These are phyloP conservation scores for Tolypeutes matacus DNA, from an alignment of 2,797 vertebrate species.

Conservation along the genomic window DNA sequence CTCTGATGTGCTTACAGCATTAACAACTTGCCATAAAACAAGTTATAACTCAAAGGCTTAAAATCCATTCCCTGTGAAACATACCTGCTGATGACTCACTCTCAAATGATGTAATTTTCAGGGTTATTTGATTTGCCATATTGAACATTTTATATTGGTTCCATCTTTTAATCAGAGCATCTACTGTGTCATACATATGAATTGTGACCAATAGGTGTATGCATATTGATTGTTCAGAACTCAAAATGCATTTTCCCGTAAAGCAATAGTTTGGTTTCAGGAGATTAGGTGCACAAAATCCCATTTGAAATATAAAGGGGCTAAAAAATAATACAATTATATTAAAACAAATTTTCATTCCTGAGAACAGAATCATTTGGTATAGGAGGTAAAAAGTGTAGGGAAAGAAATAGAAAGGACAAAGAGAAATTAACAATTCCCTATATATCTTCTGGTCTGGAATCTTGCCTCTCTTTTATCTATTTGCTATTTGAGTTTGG, in stretches of 20 bases:
- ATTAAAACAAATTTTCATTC: not conserved
- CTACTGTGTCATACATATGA: slow-evolving; percentile 23
- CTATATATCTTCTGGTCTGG: not conserved
- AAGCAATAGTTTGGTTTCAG: not conserved
- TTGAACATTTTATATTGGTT: slow-evolving; percentile 51
- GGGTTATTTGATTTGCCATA: slow-evolving; percentile 71
- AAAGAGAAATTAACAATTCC: not conserved
- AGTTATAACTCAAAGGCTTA: slow-evolving; percentile 64
- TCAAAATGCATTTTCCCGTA: slow-evolving; percentile 43
- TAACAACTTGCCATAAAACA: slow-evolving; percentile 80
- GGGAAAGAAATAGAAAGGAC: not conserved
- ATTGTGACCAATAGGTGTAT: slow-evolving; percentile 24
- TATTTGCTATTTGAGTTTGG: not conserved
- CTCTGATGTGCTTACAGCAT: slow-evolving; percentile 66
- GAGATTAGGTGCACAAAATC: not conserved
- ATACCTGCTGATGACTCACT: slow-evolving; percentile 65
- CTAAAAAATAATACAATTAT: not conserved
- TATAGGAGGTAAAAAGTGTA: not conserved
- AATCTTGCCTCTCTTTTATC: not conserved
- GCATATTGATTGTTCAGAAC: slow-evolving; percentile 44
- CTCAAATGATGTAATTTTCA: slow-evolving; percentile 77
- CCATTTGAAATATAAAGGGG: not conserved
- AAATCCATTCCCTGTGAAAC: slow-evolving; percentile 75
- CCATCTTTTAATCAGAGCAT: slow-evolving; percentile 38
- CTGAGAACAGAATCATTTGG: not conserved